Conservation (phyloP, 2,888 invertebrate genomes). For the Lycophotia porphyrea region DNA sequence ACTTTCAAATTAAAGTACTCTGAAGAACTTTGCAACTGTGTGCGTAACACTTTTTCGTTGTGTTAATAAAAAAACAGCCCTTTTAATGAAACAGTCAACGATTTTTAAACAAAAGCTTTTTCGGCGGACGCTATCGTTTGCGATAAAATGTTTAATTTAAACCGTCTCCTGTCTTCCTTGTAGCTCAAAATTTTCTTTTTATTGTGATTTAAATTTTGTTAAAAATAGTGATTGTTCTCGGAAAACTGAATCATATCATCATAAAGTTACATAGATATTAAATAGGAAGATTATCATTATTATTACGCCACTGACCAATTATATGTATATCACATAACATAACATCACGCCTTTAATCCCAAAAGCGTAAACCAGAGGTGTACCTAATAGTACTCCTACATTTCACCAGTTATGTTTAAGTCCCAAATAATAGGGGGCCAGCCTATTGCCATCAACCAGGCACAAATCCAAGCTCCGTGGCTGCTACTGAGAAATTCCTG, state of each 20-base stretch:
- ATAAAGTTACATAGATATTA: not conserved
- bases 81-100: conserved; percentile 45
- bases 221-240: conserved; percentile 7
- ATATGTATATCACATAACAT: not conserved
- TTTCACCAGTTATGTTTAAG: too few species aligned
- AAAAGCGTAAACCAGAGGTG: too few species aligned
- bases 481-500: too few species aligned
- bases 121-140: conserved; percentile 35
- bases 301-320: too few species aligned
- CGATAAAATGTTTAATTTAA: conserved; percentile 53
- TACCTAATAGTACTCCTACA: too few species aligned
- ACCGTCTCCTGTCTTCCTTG: conserved; percentile 25
- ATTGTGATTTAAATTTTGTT: conserved; percentile 23
- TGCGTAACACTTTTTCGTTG: conserved; percentile 43
- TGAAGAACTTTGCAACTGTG: conserved; percentile 30
- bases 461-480: too few species aligned
- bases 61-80: conserved; percentile 34
- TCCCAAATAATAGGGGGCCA: too few species aligned
- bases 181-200: conserved; percentile 22
- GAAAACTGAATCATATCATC: conserved; percentile 6
- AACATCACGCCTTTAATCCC: too few species aligned
- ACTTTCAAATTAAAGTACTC: conserved; percentile 45
- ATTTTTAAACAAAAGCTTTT: conserved; percentile 53
- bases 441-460: too few species aligned
- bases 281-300: not conserved